Evolutionary conservation across 2,888 invertebrate genomes (phyloP).

Genomic region (Ligdia adustata): DNA sequence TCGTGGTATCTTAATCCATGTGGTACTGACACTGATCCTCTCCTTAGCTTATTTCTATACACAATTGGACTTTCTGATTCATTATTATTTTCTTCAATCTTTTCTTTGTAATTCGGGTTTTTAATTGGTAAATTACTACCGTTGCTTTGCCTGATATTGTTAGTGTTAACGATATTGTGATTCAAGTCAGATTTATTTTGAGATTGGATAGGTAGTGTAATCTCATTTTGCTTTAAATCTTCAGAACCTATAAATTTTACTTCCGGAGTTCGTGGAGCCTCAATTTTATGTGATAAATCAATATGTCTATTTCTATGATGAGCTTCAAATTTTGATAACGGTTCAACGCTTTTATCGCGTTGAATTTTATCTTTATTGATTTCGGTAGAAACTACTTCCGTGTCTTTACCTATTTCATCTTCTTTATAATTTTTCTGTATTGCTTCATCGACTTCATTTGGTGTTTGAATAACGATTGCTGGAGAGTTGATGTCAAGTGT

Average conservation of each 20-base stretch:
- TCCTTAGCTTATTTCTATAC: conserved; percentile 63
- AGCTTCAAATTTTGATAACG: too few relatives aligned
- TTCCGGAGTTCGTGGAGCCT: conserved; percentile 60
- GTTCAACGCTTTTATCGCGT: neutral
- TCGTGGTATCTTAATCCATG: conserved; percentile 81
- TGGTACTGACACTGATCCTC: conserved; percentile 87
- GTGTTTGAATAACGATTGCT: neutral
- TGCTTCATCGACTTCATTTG: neutral
- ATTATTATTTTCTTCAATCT: conserved; percentile 11
- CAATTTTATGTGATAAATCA: conserved; percentile 27
- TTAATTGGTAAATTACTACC: conserved; percentile 28
- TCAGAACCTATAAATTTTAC: conserved; percentile 56
- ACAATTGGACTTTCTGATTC: conserved; percentile 46
- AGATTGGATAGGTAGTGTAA: neutral
- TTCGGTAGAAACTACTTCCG: neutral
- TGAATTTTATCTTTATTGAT: neutral
- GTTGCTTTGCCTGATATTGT: neutral
- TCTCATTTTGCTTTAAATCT: conserved; percentile 34
- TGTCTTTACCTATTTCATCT: too few relatives aligned
- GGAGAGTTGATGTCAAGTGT: neutral
- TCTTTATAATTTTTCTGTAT: neutral
- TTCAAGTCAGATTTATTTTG: conserved; percentile 9
- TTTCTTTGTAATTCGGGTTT: conserved; percentile 22
- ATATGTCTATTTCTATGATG: too few relatives aligned
- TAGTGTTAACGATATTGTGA: neutral